Evolutionary conservation across 2,888 invertebrate species (phyloP).

Genomic region (Agelastica alni): DNA sequence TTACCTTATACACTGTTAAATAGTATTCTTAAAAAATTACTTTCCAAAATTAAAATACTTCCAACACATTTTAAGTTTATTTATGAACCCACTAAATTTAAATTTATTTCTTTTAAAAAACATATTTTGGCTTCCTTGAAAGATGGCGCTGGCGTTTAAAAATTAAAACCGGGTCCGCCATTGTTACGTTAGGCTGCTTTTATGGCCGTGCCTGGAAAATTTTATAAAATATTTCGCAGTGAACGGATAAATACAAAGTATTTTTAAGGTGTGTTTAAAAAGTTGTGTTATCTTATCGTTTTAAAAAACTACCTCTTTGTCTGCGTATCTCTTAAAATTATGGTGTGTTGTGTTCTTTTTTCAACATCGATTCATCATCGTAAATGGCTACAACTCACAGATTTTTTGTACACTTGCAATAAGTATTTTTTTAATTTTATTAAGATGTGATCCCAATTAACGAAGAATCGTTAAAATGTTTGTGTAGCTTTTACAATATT

Average conservation of each 20-base stretch:
- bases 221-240: constrained; percentile 45
- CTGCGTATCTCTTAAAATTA: no score
- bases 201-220: constrained; percentile 52
- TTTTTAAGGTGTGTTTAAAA: constrained; percentile 44
- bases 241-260: constrained; percentile 34
- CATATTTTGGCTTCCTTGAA: constrained; percentile 27
- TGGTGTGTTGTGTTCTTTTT: constrained; percentile 40
- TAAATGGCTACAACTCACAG: constrained; percentile 45
- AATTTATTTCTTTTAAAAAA: neutral
- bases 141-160: constrained; percentile 51
- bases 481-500: neutral
- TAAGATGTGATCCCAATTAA: neutral
- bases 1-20: no score
- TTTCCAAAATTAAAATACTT: neutral
- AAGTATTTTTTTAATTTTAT: constrained; percentile 14
- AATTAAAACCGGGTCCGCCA: constrained; percentile 57
- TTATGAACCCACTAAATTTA: no score
- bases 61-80: no score
- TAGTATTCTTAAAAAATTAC: neutral
- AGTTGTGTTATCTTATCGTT: no score
- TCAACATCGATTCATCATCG: constrained; percentile 52
- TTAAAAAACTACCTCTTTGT: no score
- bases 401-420: constrained; percentile 38
- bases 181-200: constrained; percentile 55
- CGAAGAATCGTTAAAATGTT: neutral